Evolutionary conservation across 2,888 invertebrate species (phyloP).

Genomic region (Drosophila algonquin): DNA sequence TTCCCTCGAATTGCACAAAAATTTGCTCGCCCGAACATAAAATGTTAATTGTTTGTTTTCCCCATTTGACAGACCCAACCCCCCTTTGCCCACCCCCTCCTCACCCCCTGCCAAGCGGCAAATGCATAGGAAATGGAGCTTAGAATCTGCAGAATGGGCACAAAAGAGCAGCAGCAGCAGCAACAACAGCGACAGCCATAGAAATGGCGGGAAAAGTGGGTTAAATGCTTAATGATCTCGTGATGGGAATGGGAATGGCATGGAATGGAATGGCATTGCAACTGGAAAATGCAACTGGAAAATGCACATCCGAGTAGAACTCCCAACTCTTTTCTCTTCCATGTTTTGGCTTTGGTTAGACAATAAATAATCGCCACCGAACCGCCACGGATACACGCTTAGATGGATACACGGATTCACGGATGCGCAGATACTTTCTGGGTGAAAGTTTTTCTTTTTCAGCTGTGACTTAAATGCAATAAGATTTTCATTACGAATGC

Average conservation of each 20-base stretch:
- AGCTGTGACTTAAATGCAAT: slow-evolving; percentile 38
- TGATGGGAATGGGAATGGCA: slow-evolving; percentile 10
- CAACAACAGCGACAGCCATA: not conserved
- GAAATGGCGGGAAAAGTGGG: slow-evolving; percentile 43
- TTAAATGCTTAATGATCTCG: slow-evolving; percentile 62
- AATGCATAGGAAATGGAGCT: slow-evolving; percentile 35
- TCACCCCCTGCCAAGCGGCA: not conserved
- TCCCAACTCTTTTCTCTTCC: slow-evolving; percentile 1
- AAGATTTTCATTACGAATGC: slow-evolving; percentile 45
- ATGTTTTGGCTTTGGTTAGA: not conserved
- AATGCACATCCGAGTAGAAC: slow-evolving; percentile 22
- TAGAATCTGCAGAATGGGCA: slow-evolving; percentile 35
- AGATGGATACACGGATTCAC: not conserved
- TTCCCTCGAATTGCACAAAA: slow-evolving; percentile 21
- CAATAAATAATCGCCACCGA: slow-evolving; percentile 37
- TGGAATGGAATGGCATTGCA: slow-evolving; percentile 19
- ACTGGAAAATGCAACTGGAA: slow-evolving; percentile 9
- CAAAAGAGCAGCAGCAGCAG: slow-evolving; percentile 2
- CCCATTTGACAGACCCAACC: slow-evolving; percentile 21
- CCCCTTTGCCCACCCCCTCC: not conserved
- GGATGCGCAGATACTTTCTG: slow-evolving; percentile 11
- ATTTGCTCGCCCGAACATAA: slow-evolving; percentile 36
- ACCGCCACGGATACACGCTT: slow-evolving; percentile 1
- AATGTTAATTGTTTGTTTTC: slow-evolving; percentile 51
- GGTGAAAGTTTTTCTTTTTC: slow-evolving; percentile 41